Evolutionary conservation across 2,888 invertebrate genomes (phyloP).

Genomic region (Stenchaetothrips biformis): DNA sequence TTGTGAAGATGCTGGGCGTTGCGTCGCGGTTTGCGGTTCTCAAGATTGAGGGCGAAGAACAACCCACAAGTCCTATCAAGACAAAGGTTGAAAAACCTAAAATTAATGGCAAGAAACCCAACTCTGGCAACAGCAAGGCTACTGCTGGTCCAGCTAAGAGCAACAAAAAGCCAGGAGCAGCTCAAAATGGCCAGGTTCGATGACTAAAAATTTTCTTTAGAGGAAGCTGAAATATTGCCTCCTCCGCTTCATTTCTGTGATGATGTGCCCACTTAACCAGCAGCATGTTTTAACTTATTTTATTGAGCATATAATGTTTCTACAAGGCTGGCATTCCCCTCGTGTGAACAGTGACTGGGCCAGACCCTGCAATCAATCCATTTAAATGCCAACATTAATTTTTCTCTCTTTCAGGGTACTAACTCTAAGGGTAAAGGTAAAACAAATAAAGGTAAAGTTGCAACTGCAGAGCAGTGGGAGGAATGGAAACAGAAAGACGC

Average conservation of each 20-base stretch:
- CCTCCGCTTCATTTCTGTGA: neutral
- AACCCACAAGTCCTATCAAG: neutral
- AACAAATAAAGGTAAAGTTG: constrained; percentile 48
- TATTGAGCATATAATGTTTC: neutral
- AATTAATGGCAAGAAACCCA: neutral
- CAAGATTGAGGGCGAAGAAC: neutral
- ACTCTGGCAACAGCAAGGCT: neutral
- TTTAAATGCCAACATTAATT: neutral
- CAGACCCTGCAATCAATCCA: neutral
- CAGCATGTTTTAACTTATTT: neutral
- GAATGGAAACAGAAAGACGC: constrained; percentile 68
- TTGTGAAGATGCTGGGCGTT: neutral
- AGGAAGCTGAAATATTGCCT: neutral
- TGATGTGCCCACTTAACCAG: neutral
- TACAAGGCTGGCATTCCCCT: neutral
- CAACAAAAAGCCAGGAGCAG: neutral
- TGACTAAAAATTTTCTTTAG: neutral
- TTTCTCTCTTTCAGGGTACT: neutral
- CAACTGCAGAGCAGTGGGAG: constrained; percentile 62
- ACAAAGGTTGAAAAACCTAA: neutral
- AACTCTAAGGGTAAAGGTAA: constrained; percentile 43
- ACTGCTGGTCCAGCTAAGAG: too few species aligned
- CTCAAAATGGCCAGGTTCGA: constrained; percentile 3
- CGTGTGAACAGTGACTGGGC: neutral
- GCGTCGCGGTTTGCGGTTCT: neutral